Evolutionary conservation across 2,888 invertebrate species (phyloP).

Genomic region (Limenitis camilla): DNA sequence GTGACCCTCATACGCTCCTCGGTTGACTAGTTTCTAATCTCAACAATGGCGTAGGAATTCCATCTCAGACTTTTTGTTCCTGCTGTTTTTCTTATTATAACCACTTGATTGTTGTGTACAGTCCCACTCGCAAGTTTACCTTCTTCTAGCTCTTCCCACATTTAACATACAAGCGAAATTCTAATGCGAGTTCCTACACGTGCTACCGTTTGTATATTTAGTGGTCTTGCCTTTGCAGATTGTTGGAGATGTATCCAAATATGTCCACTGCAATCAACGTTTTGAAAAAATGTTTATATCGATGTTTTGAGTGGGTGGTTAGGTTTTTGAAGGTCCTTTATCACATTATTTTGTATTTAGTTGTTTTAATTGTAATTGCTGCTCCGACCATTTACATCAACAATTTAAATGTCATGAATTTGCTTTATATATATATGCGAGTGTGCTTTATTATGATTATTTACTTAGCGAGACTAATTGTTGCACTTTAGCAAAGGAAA

Average conservation of each 20-base stretch:
- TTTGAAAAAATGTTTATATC: slow-evolving; percentile 13
- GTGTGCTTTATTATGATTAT: neutral
- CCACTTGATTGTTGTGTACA: slow-evolving; percentile 5
- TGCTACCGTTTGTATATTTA: neutral
- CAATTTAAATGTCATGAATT: no score
- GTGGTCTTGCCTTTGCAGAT: slow-evolving; percentile 18
- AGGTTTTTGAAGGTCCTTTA: slow-evolving; percentile 11
- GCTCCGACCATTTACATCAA: no score
- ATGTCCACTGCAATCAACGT: slow-evolving; percentile 15
- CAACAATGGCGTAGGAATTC: slow-evolving; percentile 30
- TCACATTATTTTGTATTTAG: slow-evolving; percentile 1
- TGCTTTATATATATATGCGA: no score
- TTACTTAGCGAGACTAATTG: neutral
- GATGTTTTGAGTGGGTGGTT: slow-evolving; percentile 14
- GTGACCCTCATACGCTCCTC: slow-evolving; percentile 31
- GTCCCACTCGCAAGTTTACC: neutral
- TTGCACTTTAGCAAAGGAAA: neutral
- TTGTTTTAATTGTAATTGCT: slow-evolving; percentile 12
- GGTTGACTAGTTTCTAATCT: slow-evolving; percentile 29
- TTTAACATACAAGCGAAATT: no score
- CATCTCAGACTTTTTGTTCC: slow-evolving; percentile 18
- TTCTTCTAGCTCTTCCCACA: no score
- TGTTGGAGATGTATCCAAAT: slow-evolving; percentile 13
- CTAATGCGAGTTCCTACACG: no score
- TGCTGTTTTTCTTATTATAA: slow-evolving; percentile 12